phyloP scores from a whole-genome alignment of 2,888 invertebrate species.

The Ryuthela nishihirai region DNA sequence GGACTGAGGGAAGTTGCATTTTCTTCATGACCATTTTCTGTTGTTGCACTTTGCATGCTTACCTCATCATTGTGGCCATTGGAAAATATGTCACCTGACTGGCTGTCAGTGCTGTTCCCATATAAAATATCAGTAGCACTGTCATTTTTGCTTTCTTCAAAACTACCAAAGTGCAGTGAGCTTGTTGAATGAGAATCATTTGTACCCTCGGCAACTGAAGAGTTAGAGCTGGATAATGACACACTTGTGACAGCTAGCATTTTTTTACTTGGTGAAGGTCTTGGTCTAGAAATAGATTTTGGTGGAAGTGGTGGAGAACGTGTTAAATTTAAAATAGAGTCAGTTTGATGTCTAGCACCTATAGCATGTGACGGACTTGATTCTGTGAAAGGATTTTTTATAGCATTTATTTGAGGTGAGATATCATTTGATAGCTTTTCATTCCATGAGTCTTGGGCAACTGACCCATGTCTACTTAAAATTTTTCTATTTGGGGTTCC shows the following conservation, averaged over 20 bases:
- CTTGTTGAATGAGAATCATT: conserved; percentile 22
- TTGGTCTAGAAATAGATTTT: conserved; percentile 3
- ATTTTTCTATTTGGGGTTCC: too few species aligned
- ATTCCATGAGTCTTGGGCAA: too few species aligned
- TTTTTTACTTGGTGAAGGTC: conserved; percentile 14
- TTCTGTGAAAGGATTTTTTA: too few species aligned
- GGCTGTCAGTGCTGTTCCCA: conserved; percentile 6
- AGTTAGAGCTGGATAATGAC: conserved; percentile 3
- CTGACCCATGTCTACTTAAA: too few species aligned
- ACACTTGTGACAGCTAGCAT: neutral
- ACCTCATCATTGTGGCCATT: neutral
- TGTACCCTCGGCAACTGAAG: conserved; percentile 4
- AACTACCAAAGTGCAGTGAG: conserved; percentile 16
- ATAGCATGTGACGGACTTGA: too few species aligned
- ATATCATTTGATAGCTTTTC: too few species aligned
- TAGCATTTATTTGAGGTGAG: too few species aligned
- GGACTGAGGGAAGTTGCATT: neutral
- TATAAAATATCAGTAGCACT: conserved; percentile 18
- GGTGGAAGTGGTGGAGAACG: conserved; percentile 17
- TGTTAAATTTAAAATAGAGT: too few species aligned
- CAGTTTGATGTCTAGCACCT: too few species aligned
- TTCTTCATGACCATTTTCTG: neutral
- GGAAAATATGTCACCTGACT: conserved; percentile 8
- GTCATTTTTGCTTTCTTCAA: conserved; percentile 1
- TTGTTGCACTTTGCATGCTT: neutral